These are phyloP conservation scores for Paralvinella palmiformis DNA, from an alignment of 1,140 invertebrate genomes.

Conservation along the genomic window DNA sequence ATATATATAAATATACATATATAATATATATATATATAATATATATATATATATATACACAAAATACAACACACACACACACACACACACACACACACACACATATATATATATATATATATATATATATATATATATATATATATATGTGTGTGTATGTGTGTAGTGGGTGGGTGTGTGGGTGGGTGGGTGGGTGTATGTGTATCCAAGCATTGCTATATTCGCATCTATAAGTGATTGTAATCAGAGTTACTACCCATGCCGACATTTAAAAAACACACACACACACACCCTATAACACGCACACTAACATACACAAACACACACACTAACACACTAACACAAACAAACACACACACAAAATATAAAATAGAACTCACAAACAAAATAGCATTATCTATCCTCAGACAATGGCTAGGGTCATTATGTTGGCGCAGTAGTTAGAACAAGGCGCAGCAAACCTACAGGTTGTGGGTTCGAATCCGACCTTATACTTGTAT, in stretches of 20 bases:
- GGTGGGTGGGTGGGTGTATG: too few relatives aligned
- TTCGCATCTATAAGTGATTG: not conserved
- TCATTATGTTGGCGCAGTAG: too few relatives aligned
- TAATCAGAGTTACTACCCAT: not conserved
- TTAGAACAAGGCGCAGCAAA: too few relatives aligned
- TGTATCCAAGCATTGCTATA: not conserved
- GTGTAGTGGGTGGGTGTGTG: too few relatives aligned
- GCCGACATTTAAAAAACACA: not conserved
- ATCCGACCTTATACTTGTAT: too few relatives aligned
- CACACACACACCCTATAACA: constrained; percentile 9
- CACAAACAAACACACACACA: constrained; percentile 8
- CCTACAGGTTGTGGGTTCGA: too few relatives aligned
- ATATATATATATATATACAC: too few relatives aligned
- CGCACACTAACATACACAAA: constrained; percentile 16
- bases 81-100: constrained; percentile 22
- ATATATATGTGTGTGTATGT: not conserved
- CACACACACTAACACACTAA: constrained; percentile 16
- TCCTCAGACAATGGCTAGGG: too few relatives aligned
- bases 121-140: constrained; percentile 7
- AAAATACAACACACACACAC: constrained; percentile 21
- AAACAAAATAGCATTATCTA: too few relatives aligned
- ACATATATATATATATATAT: constrained; percentile 17
- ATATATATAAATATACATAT: too few relatives aligned
- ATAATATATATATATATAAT: too few relatives aligned
- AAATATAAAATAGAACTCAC: too few relatives aligned